Percentiles rank a stretch among this genome's conserved stretches.
Evolutionary conservation across 92 coral and sea anemone species (phyloP).

Genomic region (Porites lobata): DNA sequence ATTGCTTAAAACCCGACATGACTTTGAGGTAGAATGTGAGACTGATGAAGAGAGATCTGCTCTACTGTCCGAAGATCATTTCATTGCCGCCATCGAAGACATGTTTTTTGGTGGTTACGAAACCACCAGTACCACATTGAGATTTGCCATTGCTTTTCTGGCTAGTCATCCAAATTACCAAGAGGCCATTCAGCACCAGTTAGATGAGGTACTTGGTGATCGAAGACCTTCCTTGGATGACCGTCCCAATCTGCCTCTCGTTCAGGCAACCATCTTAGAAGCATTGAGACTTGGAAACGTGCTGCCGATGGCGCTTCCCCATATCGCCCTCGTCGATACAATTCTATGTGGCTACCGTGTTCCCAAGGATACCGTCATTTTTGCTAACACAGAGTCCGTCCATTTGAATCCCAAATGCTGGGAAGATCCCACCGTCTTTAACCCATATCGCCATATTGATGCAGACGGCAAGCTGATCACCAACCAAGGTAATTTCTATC

Average conservation of each 20-base stretch:
- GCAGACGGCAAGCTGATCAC: constrained; percentile 52
- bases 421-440: constrained; percentile 42
- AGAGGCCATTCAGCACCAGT: constrained; percentile 23
- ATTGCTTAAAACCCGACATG: constrained; percentile 7
- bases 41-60: constrained; percentile 33
- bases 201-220: constrained; percentile 31
- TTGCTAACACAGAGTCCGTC: constrained; percentile 34
- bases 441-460: constrained; percentile 71
- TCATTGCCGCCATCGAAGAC: constrained; percentile 40
- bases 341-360: constrained; percentile 26
- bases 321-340: constrained; percentile 37
- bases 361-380: constrained; percentile 38
- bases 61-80: constrained; percentile 39
- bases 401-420: constrained; percentile 42
- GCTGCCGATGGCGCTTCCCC: constrained; percentile 31
- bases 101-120: constrained; percentile 58
- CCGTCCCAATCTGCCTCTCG: constrained; percentile 36
- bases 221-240: constrained; percentile 42
- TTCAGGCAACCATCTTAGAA: constrained; percentile 52
- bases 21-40: constrained; percentile 4
- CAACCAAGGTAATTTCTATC: constrained; percentile 49
- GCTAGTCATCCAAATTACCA: constrained; percentile 36
- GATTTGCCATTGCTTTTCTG: constrained; percentile 39
- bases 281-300: constrained; percentile 39
- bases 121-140: constrained; percentile 47